Base-by-base conservation (phyloP, 2,888 invertebrate genomes). In the Amphiduros pacificus region DNA sequence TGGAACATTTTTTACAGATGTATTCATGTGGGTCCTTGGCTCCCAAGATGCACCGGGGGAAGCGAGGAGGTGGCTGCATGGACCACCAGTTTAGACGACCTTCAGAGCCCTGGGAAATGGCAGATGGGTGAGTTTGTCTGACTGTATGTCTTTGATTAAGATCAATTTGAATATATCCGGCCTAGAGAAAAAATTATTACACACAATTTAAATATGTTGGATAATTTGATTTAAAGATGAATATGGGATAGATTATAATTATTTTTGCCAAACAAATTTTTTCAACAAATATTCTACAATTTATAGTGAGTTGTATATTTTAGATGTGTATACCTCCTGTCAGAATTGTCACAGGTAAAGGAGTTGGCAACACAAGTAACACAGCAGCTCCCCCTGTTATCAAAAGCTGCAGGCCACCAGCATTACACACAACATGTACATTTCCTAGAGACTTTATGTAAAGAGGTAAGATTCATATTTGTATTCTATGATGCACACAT, bases 11-110 rank as follows among this genome's bases (percentile, higher is more conserved):
- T 28, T 66, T 70, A 6, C 69, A 84, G 84, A 84, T 85, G 85
- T 86, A 85, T 72, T 85, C 85, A 0, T 85, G 85, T 78, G 85
- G 85, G 0, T 85, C 85, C 2, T 73, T 85, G 69, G 85, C 85
- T 17, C 85, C 85, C 20, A 85, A 84, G 72, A 84, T 86, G 85
- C 80, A 82, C 17, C 74, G 84, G 41, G 83, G 78, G 20, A 67
- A 66, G 20, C 77, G 77, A 49, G 79, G 77, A 17, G 81, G 76
- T 63, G 83, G 84, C 11, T 84, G 84, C 64, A 79, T 82, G 71
- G 83, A 84, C 67, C 82, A 83, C 64, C 77, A 78, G 60, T 85
- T 85, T 70, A 75, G 80, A 26, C 81, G 84, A 62, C 81, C 84
- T 1, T 75, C 85, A 27, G 85, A 85, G 67, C 85, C 85, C 0